Conservation (phyloP, 2,113 vertebrate genomes). For the Setophaga petechia region DNA sequence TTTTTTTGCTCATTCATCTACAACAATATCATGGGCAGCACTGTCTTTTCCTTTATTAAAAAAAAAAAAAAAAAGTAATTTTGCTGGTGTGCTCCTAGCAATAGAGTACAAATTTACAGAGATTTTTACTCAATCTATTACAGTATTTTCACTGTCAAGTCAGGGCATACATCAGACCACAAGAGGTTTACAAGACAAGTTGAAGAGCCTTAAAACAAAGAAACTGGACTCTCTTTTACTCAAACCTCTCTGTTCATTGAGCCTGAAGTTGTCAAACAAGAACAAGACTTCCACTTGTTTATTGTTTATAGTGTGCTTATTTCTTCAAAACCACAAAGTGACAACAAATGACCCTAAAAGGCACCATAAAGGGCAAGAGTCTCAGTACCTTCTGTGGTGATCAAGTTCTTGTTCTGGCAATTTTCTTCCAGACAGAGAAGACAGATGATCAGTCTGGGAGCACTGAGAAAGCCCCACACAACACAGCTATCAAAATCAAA, state of each 20-base stretch:
- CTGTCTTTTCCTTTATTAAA: background rate
- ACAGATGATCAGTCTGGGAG: conserved; percentile 18
- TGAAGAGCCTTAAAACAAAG: conserved; percentile 1
- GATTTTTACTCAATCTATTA: background rate
- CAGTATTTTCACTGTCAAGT: background rate
- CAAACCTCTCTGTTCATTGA: background rate
- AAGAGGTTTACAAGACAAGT: conserved; percentile 11
- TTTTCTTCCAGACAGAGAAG: conserved; percentile 27
- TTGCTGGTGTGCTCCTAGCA: background rate
- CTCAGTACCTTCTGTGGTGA: background rate
- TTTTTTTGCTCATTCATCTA: background rate
- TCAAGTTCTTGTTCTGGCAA: conserved; percentile 9
- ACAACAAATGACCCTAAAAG: conserved; percentile 31
- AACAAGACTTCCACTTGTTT: conserved; percentile 14
- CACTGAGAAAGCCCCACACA: background rate
- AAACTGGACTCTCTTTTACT: background rate
- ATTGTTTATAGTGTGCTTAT: background rate
- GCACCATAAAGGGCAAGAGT: conserved; percentile 22
- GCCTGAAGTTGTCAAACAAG: conserved; percentile 9
- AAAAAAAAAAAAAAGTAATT: background rate
- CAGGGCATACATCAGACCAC: conserved; percentile 24
- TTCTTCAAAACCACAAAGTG: conserved; percentile 8
- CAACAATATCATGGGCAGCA: background rate
- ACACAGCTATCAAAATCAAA: background rate
- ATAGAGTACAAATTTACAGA: background rate